Evolutionary conservation across 2,797 vertebrate genomes (phyloP).

Genomic region (Hirundo rustica): DNA sequence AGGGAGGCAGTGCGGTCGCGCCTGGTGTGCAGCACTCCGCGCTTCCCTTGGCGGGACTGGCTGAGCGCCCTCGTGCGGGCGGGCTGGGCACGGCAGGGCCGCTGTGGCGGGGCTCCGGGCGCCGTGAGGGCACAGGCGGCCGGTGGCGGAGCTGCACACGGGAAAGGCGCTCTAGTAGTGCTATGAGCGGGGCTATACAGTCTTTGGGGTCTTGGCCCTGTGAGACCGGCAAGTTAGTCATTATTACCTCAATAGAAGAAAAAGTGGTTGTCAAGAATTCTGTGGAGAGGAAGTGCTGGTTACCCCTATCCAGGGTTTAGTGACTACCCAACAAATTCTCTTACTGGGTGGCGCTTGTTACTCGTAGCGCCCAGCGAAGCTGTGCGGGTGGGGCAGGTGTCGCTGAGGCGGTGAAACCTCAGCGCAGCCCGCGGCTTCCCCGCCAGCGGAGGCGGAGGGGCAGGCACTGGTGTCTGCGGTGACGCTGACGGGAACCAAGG

Average conservation of each 20-base stretch:
- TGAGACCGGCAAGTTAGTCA: too few relatives aligned
- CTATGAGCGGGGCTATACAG: accelerated
- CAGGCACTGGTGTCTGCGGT: accelerated
- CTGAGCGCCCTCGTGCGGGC: too few relatives aligned
- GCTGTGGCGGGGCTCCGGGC: not conserved
- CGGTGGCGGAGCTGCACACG: too few relatives aligned
- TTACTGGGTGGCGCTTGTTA: accelerated
- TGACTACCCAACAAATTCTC: not conserved
- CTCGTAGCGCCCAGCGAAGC: not conserved
- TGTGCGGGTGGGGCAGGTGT: accelerated
- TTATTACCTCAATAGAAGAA: not conserved
- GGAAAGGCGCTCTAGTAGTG: accelerated
- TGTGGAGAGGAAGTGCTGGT: not conserved
- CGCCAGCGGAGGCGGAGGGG: not conserved
- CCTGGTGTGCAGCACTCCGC: accelerated
- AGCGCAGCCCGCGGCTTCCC: not conserved
- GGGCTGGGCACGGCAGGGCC: not conserved
- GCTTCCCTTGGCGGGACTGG: accelerated
- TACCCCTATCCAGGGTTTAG: not conserved
- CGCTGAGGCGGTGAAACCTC: not conserved
- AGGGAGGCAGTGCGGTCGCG: accelerated
- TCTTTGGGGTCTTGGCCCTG: accelerated
- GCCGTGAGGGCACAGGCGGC: not conserved
- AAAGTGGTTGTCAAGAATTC: accelerated
- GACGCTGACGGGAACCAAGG: not conserved